These are phyloP conservation scores for Triplophysa dalaica DNA, from an alignment of 2,113 vertebrate genomes.

Conservation along the genomic window DNA sequence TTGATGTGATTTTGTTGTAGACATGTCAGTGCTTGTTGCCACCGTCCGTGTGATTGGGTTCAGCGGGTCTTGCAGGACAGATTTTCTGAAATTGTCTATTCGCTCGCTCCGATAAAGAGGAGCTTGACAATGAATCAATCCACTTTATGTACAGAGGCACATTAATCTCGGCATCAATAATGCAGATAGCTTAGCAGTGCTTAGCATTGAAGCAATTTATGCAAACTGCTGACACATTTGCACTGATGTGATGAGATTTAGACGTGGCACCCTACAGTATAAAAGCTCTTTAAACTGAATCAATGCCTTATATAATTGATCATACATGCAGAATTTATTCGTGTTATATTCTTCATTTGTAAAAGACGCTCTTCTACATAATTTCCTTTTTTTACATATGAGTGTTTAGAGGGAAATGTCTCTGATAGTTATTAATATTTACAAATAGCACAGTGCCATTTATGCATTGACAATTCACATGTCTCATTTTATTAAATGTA, in stretches of 20 bases:
- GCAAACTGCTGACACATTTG: slow-evolving; percentile 17
- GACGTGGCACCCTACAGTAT: background rate
- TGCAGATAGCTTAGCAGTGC: slow-evolving; percentile 32
- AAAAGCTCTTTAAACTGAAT: slow-evolving; percentile 27
- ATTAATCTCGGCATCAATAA: slow-evolving; percentile 43
- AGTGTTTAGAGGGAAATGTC: background rate
- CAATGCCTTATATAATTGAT: slow-evolving; percentile 36
- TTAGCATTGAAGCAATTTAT: slow-evolving; percentile 38
- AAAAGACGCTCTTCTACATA: background rate
- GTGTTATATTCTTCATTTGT: background rate
- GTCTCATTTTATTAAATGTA: too few relatives aligned
- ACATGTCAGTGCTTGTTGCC: slow-evolving; percentile 35
- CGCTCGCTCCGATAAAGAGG: slow-evolving; percentile 35
- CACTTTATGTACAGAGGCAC: slow-evolving; percentile 19
- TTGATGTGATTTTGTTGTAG: slow-evolving; percentile 5
- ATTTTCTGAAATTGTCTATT: slow-evolving; percentile 33
- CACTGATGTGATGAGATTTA: slow-evolving; percentile 15
- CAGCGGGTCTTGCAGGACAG: slow-evolving; percentile 5
- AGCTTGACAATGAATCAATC: slow-evolving; percentile 38
- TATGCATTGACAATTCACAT: too few relatives aligned
- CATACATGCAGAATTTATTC: slow-evolving; percentile 13
- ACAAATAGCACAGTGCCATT: background rate
- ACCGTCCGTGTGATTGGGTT: slow-evolving; percentile 1
- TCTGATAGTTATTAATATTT: background rate
- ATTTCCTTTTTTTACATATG: background rate